These are phyloP conservation scores for Sinelater perroti DNA, from an alignment of 2,888 invertebrate species.

Conservation along the genomic window DNA sequence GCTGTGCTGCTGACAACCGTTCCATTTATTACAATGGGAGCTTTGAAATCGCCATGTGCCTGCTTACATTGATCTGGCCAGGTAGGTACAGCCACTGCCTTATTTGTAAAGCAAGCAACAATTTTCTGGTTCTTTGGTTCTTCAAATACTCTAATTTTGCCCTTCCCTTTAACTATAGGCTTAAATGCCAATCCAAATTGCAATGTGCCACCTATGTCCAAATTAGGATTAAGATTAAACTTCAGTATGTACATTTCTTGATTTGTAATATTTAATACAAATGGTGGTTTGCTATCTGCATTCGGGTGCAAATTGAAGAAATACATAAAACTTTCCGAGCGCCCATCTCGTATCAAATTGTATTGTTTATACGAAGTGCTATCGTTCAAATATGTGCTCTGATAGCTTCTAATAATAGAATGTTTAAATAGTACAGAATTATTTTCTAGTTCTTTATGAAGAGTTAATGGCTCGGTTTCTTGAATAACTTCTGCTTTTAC, in stretches of 20 bases:
- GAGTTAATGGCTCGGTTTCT: neutral
- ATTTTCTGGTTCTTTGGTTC: conserved; percentile 63
- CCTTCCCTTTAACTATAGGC: conserved; percentile 63
- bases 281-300: conserved; percentile 71
- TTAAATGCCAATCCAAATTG: conserved; percentile 76
- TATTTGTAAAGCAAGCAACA: conserved; percentile 68
- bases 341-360: conserved; percentile 66
- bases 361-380: conserved; percentile 52
- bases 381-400: conserved; percentile 9
- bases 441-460: neutral
- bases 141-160: conserved; percentile 27
- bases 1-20: conserved; percentile 71
- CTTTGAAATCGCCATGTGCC: conserved; percentile 61
- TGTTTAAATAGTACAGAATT: conserved; percentile 19
- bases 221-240: conserved; percentile 74
- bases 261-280: conserved; percentile 73
- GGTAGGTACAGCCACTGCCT: conserved; percentile 68
- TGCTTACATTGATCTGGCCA: conserved; percentile 69
- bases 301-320: conserved; percentile 74
- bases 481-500: conserved; percentile 7
- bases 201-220: conserved; percentile 84
- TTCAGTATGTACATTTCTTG: conserved; percentile 71
- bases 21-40: conserved; percentile 72
- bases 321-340: conserved; percentile 78
- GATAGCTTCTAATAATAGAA: conserved; percentile 19